A percentile compares a stretch with the other conserved stretches of the same genome.
Evolutionary conservation across 92 coral and sea anemone genomes (phyloP).

Genomic region (Umimayanthus chanpuru): DNA sequence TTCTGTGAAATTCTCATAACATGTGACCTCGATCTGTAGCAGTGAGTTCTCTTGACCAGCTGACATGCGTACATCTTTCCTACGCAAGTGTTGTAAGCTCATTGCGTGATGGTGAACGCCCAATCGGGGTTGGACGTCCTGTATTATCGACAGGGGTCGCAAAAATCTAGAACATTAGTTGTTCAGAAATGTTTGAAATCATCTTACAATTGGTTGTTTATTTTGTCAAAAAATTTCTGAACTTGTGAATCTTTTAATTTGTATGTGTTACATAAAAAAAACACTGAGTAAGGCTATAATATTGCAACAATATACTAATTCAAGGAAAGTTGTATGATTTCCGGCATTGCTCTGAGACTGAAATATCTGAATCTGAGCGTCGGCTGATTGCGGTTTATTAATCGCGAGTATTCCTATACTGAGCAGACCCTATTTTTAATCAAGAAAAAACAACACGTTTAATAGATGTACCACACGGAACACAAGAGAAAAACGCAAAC

Average conservation of each 20-base stretch:
- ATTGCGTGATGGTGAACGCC: background rate
- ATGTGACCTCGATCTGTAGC: too few species aligned
- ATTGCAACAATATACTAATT: background rate
- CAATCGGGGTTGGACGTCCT: background rate
- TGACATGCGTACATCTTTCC: background rate
- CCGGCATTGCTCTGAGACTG: background rate
- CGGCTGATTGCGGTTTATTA: background rate
- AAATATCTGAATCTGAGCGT: too few species aligned
- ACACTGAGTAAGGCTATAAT: background rate
- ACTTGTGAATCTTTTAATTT: too few species aligned
- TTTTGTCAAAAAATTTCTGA: too few species aligned
- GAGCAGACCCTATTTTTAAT: background rate
- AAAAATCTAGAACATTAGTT: background rate
- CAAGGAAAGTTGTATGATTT: too few species aligned
- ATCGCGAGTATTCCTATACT: background rate
- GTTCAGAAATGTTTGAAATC: background rate
- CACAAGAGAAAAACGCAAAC: too few species aligned
- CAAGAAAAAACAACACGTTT: background rate
- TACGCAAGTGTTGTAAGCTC: background rate
- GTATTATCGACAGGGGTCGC: background rate
- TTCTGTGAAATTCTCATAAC: too few species aligned
- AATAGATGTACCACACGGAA: too few species aligned
- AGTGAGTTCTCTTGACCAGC: background rate
- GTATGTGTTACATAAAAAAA: background rate
- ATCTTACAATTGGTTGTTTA: background rate